Evolutionary conservation across 1,140 invertebrate species (phyloP), one percentile per base, ranked within the genome.

Genomic region (Chironomus striatipennis): DNA sequence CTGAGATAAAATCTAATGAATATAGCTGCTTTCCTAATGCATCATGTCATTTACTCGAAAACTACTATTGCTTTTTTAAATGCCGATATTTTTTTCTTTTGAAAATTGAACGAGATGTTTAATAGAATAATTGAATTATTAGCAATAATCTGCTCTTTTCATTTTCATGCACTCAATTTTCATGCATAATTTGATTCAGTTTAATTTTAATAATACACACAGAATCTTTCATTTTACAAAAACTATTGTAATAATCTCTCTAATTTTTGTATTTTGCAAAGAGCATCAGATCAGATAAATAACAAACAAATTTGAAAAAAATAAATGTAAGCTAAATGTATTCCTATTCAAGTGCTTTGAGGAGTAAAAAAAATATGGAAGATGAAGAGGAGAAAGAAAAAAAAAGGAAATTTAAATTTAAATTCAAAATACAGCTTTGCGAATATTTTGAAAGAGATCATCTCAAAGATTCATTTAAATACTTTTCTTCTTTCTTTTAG

Each of bases 71-170:
- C 24, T 34, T 34, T 57, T 12, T 57, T 57, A 57, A n/a, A 57
- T 57, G 47, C 47, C 47, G 47, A 12, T 4, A 57, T 57, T 57
- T 15, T 34, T 34, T 34, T 34, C 5, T 34, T 34, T 34, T 34
- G 1, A 34, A 34, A 15, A 12, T 57, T 34, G 24, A 34, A 34
- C 1, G 5, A 2, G 15, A 12, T 15, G 12, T 57, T 5, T 57
- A 57, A 57, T 57, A n/a, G n/a, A 57, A n/a, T 57, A 57, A 57
- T 57, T 57, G 47, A 57, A 57, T 57, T 57, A 57, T 57, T 57
- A 12, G 47, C 47, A 57, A 57, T 57, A 57, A 57, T 57, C 47
- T 57, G 47, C 47, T 57, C 47, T 57, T 57, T 57, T 57, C 47
- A 57, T 57, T 57, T 57, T 57, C 47, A 57, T 34, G 24, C 1